These are phyloP conservation scores for Acanthoscelides obtectus DNA, from an alignment of 2,888 invertebrate genomes.

Conservation along the genomic window DNA sequence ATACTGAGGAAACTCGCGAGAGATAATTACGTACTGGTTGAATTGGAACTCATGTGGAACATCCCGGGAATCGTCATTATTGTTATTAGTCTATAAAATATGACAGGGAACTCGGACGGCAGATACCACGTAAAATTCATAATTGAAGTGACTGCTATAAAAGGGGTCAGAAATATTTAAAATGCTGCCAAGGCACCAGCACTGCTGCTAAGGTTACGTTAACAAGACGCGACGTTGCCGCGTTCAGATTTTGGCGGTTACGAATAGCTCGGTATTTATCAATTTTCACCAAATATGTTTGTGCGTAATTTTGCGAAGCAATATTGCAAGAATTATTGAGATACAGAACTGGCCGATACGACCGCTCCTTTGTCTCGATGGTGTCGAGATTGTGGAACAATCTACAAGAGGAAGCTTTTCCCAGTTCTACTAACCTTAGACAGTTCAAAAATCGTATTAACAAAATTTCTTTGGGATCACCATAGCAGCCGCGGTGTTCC, in stretches of 20 bases:
- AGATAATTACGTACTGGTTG: background rate
- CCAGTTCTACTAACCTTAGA: too few relatives aligned
- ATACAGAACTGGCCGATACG: too few relatives aligned
- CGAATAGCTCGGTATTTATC: background rate
- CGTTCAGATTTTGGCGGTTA: background rate
- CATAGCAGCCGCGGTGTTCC: too few relatives aligned
- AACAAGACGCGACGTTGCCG: background rate
- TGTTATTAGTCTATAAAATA: conserved; percentile 1
- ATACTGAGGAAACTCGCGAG: background rate
- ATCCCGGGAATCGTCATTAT: background rate
- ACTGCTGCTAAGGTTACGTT: background rate
- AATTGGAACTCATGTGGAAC: background rate
- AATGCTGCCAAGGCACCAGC: background rate
- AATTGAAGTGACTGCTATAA: conserved; percentile 14
- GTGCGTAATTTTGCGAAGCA: too few relatives aligned
- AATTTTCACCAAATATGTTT: too few relatives aligned
- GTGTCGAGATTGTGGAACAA: too few relatives aligned
- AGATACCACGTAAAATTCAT: conserved; percentile 6
- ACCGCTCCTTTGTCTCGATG: too few relatives aligned
- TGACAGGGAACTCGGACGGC: conserved; percentile 2
- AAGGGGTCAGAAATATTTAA: conserved; percentile 1
- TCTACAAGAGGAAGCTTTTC: too few relatives aligned
- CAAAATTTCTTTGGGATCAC: too few relatives aligned
- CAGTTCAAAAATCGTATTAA: too few relatives aligned
- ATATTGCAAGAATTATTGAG: too few relatives aligned